Conservation (phyloP, 2,113 vertebrate species). For the Rissa tridactyla region DNA sequence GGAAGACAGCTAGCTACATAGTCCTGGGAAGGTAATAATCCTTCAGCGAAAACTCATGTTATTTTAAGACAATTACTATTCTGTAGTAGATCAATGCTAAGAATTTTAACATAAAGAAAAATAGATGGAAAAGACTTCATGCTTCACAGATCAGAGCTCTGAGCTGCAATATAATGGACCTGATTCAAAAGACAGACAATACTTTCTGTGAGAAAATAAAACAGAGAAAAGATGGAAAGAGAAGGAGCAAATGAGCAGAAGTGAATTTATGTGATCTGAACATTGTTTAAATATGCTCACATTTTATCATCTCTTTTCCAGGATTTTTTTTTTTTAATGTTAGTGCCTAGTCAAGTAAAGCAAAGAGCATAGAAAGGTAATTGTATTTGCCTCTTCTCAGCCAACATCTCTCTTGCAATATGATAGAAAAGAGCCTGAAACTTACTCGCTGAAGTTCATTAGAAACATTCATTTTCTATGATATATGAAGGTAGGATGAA, state of each 20-base stretch:
- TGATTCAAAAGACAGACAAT: not conserved
- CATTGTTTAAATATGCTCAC: not conserved
- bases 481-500: not conserved
- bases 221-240: not conserved
- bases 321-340: not conserved
- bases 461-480: not conserved
- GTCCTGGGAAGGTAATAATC: not conserved
- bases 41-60: not conserved
- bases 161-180: not conserved
- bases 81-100: not conserved
- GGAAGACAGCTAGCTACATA: not conserved
- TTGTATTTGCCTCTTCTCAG: not conserved
- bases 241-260: not conserved
- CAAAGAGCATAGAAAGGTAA: not conserved
- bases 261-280: not conserved
- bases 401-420: not conserved
- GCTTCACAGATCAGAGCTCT: not conserved
- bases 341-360: not conserved
- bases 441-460: not conserved
- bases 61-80: not conserved
- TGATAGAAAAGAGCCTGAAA: not conserved
- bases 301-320: not conserved
- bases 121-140: not conserved
- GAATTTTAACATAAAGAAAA: not conserved
- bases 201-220: not conserved